phyloP scores from a whole-genome alignment of 2,113 vertebrate species.

The Thalassarche chlororhynchos region DNA sequence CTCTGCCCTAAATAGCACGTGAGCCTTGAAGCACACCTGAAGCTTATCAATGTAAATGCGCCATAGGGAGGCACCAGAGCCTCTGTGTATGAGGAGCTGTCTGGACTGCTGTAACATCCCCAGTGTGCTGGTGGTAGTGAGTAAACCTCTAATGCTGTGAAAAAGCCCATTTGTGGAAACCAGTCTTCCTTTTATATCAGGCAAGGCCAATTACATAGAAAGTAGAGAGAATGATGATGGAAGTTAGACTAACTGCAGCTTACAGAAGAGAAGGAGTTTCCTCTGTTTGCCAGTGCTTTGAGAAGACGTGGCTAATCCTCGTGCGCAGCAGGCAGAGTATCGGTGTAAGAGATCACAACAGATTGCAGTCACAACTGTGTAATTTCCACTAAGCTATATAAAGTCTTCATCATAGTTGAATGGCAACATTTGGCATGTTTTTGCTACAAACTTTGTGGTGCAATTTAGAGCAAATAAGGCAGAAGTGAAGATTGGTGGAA shows the following conservation, averaged over 20 bases:
- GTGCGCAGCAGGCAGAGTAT: not conserved
- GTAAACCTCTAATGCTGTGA: not conserved
- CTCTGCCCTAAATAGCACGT: not conserved
- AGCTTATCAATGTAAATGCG: not conserved
- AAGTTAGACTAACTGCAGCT: not conserved
- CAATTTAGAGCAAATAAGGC: not conserved
- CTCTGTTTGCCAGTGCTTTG: not conserved
- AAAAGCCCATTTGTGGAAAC: not conserved
- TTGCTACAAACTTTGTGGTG: not conserved
- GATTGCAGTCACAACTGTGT: not conserved
- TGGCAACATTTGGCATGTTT: not conserved
- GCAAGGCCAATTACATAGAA: not conserved
- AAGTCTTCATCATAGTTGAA: not conserved
- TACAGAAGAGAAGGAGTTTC: not conserved
- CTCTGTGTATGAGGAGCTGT: not conserved
- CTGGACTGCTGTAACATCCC: not conserved
- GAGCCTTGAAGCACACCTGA: not conserved
- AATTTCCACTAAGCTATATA: not conserved
- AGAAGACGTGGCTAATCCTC: not conserved
- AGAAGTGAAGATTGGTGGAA: not conserved
- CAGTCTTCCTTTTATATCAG: not conserved
- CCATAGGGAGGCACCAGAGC: rapidly evolving
- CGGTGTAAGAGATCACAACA: not conserved
- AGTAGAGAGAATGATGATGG: not conserved
- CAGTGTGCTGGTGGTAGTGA: not conserved